Percentiles rank a stretch among this genome's conserved stretches.
phyloP scores from a whole-genome alignment of 2,888 invertebrate genomes.

The Leptopterna dolabrata region DNA sequence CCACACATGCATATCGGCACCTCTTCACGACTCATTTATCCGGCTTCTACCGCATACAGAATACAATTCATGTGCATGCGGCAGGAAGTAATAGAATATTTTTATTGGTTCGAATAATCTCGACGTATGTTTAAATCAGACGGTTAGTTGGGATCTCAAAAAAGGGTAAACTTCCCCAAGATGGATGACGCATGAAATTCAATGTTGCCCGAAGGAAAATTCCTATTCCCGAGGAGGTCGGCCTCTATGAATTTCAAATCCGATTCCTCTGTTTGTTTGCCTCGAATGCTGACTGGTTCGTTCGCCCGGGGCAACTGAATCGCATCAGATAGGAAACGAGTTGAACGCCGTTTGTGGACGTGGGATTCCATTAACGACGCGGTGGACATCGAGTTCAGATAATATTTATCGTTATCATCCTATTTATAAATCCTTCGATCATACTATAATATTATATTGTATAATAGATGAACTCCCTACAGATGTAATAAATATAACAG shows the following conservation, averaged over 20 bases:
- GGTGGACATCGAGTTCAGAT: too few species aligned
- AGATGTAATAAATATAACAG: too few species aligned
- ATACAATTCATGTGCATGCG: too few species aligned
- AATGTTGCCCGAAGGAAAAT: neutral
- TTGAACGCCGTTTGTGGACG: neutral
- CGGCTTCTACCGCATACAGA: too few species aligned
- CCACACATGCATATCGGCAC: too few species aligned
- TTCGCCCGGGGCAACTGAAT: neutral
- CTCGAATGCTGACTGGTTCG: neutral
- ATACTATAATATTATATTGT: too few species aligned
- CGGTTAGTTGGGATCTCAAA: neutral
- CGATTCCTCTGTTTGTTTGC: neutral
- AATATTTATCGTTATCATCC: too few species aligned
- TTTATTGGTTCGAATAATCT: neutral
- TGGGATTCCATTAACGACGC: too few species aligned
- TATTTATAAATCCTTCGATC: too few species aligned
- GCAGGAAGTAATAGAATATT: neutral
- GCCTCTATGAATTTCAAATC: neutral
- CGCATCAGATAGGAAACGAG: neutral
- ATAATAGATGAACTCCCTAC: too few species aligned
- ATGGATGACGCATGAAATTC: constrained; percentile 3
- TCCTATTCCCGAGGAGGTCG: neutral
- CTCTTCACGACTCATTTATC: too few species aligned
- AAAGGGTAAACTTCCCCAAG: neutral
- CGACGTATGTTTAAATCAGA: neutral